A percentile compares a stretch with the other conserved stretches of the same genome.
These are phyloP conservation scores for Acholoe squamosa DNA, from an alignment of 2,888 invertebrate species.

Conservation along the genomic window DNA sequence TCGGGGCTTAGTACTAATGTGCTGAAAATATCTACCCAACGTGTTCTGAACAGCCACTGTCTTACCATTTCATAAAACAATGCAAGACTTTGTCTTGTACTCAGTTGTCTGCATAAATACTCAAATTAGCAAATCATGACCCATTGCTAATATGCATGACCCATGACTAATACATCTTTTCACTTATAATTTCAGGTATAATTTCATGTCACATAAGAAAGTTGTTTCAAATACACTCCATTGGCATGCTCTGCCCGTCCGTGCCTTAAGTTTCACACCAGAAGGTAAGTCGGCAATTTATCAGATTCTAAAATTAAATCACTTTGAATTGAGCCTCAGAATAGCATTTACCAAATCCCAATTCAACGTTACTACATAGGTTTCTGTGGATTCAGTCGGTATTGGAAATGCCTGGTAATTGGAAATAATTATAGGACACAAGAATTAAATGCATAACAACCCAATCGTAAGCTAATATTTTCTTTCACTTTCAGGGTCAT, in stretches of 20 bases:
- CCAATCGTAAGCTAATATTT: not conserved
- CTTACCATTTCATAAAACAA: too few relatives aligned
- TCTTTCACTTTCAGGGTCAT: slow-evolving; percentile 85
- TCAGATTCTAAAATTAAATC: too few relatives aligned
- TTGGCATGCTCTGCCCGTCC: slow-evolving; percentile 89
- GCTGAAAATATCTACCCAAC: not conserved
- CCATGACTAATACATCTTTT: slow-evolving; percentile 54
- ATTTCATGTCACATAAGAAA: slow-evolving; percentile 71
- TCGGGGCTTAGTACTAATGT: not conserved
- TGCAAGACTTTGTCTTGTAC: too few relatives aligned
- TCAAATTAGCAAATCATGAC: too few relatives aligned
- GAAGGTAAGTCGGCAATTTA: slow-evolving; percentile 83
- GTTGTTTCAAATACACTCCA: slow-evolving; percentile 63
- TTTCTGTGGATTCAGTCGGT: not conserved
- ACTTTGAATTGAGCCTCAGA: too few relatives aligned
- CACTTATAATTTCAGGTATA: slow-evolving; percentile 71
- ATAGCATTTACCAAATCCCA: too few relatives aligned
- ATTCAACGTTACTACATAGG: not conserved
- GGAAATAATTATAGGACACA: too few relatives aligned
- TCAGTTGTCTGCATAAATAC: too few relatives aligned
- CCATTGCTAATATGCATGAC: slow-evolving; percentile 60
- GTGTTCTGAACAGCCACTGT: not conserved
- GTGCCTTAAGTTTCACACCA: slow-evolving; percentile 87
- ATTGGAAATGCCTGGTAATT: too few relatives aligned
- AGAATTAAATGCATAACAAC: too few relatives aligned